Evolutionary conservation across 2,888 invertebrate genomes (phyloP).

Genomic region (Drosophila borborema): DNA sequence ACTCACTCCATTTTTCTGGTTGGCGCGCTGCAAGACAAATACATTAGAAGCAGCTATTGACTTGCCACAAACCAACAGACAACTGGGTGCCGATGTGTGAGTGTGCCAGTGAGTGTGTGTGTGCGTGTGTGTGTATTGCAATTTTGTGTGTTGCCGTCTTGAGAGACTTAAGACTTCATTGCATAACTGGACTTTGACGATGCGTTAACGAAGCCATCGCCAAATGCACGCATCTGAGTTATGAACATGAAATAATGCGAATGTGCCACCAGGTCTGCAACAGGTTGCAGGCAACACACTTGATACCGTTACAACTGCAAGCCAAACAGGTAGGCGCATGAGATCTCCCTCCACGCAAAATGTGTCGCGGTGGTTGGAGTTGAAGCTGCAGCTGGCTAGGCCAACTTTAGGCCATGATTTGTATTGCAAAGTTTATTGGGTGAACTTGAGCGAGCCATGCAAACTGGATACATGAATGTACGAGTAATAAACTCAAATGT

Average conservation of each 20-base stretch:
- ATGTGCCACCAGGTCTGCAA: slow-evolving; percentile 60
- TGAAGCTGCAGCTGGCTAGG: slow-evolving; percentile 21
- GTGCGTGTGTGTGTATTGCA: slow-evolving; percentile 26
- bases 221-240: slow-evolving; percentile 71
- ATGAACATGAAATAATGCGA: slow-evolving; percentile 78
- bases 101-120: slow-evolving; percentile 21
- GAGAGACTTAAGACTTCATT: slow-evolving; percentile 51
- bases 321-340: slow-evolving; percentile 48
- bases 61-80: slow-evolving; percentile 35
- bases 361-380: slow-evolving; percentile 26
- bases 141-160: slow-evolving; percentile 41
- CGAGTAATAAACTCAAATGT: slow-evolving; percentile 5
- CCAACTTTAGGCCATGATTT: slow-evolving; percentile 58
- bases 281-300: slow-evolving; percentile 62
- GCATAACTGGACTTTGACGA: slow-evolving; percentile 79
- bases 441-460: slow-evolving; percentile 68
- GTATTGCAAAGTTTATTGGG: slow-evolving; percentile 74
- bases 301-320: slow-evolving; percentile 61
- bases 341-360: slow-evolving; percentile 47
- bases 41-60: slow-evolving; percentile 72
- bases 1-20: slow-evolving; percentile 59
- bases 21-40: slow-evolving; percentile 61
- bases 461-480: slow-evolving; percentile 61
- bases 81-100: slow-evolving; percentile 4
- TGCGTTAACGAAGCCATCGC: slow-evolving; percentile 77